Base-by-base conservation (phyloP, 2,888 invertebrate genomes). In the Pseudococcus jackbeardsleyi region DNA sequence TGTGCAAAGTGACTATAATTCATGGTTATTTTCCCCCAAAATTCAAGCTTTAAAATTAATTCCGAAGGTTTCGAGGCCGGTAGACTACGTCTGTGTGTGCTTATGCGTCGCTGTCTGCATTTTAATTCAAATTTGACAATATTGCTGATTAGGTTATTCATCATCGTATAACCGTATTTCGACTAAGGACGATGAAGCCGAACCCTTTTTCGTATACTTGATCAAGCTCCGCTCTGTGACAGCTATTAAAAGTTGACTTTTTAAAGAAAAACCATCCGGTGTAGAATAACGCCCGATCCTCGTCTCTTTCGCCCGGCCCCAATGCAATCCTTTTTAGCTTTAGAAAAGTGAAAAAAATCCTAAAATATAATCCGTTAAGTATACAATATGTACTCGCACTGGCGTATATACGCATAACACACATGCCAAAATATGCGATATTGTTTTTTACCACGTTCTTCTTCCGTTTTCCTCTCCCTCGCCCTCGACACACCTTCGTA, bases 61-160 rank as follows among this genome's bases (percentile, higher is more conserved):
- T 72, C 72, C 72, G 33, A 33, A 72, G 72, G 72, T 72, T 72
- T 17, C 22, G 19, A 64, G 33, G 17, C 72, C 72, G 72, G 33
- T 72, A 33, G 72, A 72, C 72, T 72, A 1, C 59, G 72, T 72
- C 64, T 22, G 8, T 19, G 19, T 5, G 26, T 59, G 19, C 5
- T 8, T 72, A 12, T 72, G 72, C 33, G 22, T 64, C 64, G 64
- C 72, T 72, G 72, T 72, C 72, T 72, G 72, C 72, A 72, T 72
- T 72, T 72, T 72, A 72, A 72, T 72, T 72, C 72, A 72, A 72
- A 72, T 72, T 72, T 72, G 72, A 72, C 72, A 72, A 72, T 72
- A 72, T 72, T 72, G 72, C 72, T 72, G 72, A 72, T 72, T 72
- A 72, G 72, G 72, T 72, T 72, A 72, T 72, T 72, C 72, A 72